Evolutionary conservation across 2,888 invertebrate genomes (phyloP).

Genomic region (Magallana nippona): DNA sequence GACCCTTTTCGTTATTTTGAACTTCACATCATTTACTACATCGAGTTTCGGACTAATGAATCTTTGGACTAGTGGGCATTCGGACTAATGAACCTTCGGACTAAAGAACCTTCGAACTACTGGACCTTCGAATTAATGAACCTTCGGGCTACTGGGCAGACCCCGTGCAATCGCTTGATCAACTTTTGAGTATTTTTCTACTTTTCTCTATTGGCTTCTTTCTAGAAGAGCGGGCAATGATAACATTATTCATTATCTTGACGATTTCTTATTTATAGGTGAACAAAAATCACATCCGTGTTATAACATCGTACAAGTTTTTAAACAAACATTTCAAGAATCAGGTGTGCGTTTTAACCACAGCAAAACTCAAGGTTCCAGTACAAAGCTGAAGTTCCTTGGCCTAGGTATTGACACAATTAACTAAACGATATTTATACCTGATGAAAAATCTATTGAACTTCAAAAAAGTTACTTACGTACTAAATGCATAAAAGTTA

Average conservation of each 20-base stretch:
- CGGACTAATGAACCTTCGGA: no score
- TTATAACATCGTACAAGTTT: no score
- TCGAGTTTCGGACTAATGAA: no score
- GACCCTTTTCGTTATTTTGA: no score
- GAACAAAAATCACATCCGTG: no score
- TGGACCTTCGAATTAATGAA: no score
- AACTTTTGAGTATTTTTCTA: slow-evolving; percentile 36
- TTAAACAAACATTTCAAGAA: background rate
- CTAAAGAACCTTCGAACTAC: no score
- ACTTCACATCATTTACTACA: no score
- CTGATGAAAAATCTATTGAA: background rate
- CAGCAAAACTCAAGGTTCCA: slow-evolving; percentile 37
- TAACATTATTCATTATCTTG: slow-evolving; percentile 32
- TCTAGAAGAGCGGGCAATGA: background rate
- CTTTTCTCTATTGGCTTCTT: slow-evolving; percentile 29
- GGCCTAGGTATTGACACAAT: slow-evolving; percentile 30
- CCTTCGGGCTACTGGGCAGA: no score
- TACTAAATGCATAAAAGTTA: background rate
- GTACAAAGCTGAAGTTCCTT: slow-evolving; percentile 17
- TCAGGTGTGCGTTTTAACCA: background rate
- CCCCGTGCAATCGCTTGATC: slow-evolving; percentile 34
- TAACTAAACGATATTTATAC: background rate
- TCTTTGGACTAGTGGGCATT: no score
- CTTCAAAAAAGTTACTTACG: background rate
- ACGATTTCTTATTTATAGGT: slow-evolving; percentile 1